A percentile compares a stretch with the other conserved stretches of the same genome.
phyloP scores from a whole-genome alignment of 1,140 invertebrate genomes.

The Lineus longissimus region DNA sequence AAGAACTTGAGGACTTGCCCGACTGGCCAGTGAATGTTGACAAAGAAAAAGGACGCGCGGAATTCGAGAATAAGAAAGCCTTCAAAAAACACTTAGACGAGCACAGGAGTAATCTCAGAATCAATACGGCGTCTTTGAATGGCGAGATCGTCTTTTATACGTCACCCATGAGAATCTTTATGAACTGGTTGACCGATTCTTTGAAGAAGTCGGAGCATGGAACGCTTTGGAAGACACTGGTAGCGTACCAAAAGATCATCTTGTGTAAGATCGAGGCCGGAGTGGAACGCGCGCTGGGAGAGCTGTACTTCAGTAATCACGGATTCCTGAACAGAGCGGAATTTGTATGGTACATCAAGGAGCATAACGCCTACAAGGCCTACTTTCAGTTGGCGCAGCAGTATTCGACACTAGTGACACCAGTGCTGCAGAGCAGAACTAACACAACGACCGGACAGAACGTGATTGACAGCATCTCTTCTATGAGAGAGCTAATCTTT shows the following conservation, averaged over 20 bases:
- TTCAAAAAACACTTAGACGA: slow-evolving; percentile 24
- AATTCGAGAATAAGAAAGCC: slow-evolving; percentile 26
- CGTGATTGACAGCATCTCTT: not conserved
- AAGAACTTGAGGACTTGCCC: not conserved
- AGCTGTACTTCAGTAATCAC: slow-evolving; percentile 30
- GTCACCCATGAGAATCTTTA: slow-evolving; percentile 20
- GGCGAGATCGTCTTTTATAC: slow-evolving; percentile 38
- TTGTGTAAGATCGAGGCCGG: slow-evolving; percentile 33
- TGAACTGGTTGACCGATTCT: slow-evolving; percentile 24
- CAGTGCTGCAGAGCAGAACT: not conserved
- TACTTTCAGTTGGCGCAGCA: not conserved
- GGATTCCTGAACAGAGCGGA: slow-evolving; percentile 30
- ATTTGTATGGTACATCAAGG: slow-evolving; percentile 31
- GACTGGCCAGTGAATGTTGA: not conserved
- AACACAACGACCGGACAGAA: not conserved
- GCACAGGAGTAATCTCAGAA: slow-evolving; percentile 24
- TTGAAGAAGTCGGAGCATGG: slow-evolving; percentile 30
- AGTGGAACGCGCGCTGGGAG: slow-evolving; percentile 33
- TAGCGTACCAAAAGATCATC: slow-evolving; percentile 36
- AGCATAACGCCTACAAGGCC: not conserved
- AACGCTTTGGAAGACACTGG: slow-evolving; percentile 34
- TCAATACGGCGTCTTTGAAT: slow-evolving; percentile 22
- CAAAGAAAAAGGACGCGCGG: not conserved
- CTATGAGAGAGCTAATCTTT: not conserved
- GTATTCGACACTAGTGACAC: slow-evolving; percentile 1